Evolutionary conservation across 2,888 invertebrate genomes (phyloP), one percentile per base, ranked within the genome.

Genomic region (Sisyra terminalis): DNA sequence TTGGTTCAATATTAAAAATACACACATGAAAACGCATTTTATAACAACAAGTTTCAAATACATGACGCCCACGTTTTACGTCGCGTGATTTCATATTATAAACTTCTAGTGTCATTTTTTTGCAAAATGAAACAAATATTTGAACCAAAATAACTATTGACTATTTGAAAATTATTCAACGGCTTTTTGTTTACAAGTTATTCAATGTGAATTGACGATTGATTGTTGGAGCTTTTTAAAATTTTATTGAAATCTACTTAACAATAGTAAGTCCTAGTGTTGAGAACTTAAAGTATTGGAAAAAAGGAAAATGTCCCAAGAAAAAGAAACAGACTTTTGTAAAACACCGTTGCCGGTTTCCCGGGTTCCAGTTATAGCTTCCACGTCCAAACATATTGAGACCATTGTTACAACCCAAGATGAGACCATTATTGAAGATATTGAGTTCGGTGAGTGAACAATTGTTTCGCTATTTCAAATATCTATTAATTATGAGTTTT

Each of bases 351-450:
- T 35, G 15, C 41, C 41, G 3, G 13, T 41, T 7, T 41, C 41
- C 2, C 32, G 34, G 34, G 39, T 29, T 29, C 30, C 40, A 13
- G 9, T 16, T 11, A 14, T 30, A 7, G 30, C 13, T 10, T 29
- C 13, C 13, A 29, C 39, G 2, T 34, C 16, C 2, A 16, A 9
- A 18, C 16, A 37, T 34, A 41, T 41, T 17, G 32, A 41, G 18
- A 41, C 41, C 11, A 34, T 41, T 18, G 18, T 41, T 34, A 17
- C 24, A 17, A 17, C 32, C 5, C 31, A 41, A 34, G 30, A 41
- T 34, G 41, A 41, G 11, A 41, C 41, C 14, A 24, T 41, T 13
- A 41, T 30, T 17, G 34, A 41, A 16, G 32, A 41, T 18, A 41
- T 41, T 18, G 17, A 13, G n/a, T 41, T 32, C 18, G 41, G 41